Conservation (phyloP, 2,888 invertebrate genomes). For the Tipula helvola region DNA sequence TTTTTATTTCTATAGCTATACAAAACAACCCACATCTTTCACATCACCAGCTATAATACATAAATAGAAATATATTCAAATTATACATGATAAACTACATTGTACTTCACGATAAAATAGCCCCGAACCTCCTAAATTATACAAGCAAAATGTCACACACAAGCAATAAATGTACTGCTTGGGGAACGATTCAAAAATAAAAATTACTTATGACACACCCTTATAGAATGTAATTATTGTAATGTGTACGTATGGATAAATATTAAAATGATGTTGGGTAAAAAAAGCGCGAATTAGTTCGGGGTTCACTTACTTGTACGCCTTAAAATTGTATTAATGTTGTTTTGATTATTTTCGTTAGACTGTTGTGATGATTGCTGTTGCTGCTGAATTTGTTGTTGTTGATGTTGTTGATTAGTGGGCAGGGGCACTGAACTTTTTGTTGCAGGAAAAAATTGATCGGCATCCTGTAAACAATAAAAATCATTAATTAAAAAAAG, state of each 20-base stretch:
- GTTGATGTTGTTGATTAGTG: slow-evolving; percentile 12
- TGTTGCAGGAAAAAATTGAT: slow-evolving; percentile 23
- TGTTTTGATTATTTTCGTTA: slow-evolving; percentile 21
- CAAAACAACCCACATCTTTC: not conserved
- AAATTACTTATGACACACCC: not conserved
- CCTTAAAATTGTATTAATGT: slow-evolving; percentile 26
- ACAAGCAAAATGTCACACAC: not conserved
- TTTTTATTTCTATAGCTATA: not conserved
- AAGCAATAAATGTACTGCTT: not conserved
- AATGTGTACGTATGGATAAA: not conserved
- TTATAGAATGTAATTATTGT: not conserved
- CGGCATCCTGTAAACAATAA: slow-evolving; percentile 22
- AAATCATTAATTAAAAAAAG: not conserved
- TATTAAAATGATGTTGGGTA: not conserved
- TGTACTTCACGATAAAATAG: not conserved
- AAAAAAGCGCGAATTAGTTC: not conserved
- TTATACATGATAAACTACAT: not conserved
- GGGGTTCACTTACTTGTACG: slow-evolving; percentile 33
- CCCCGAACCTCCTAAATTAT: not conserved
- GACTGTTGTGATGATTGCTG: slow-evolving; percentile 15
- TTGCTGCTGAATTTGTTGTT: slow-evolving; percentile 15
- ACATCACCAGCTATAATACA: not conserved
- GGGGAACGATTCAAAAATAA: not conserved
- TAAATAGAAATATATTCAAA: not conserved
- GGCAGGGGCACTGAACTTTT: slow-evolving; percentile 15